Evolutionary conservation across 1,140 invertebrate genomes (phyloP).

Genomic region (Drosophila mojavensis): DNA sequence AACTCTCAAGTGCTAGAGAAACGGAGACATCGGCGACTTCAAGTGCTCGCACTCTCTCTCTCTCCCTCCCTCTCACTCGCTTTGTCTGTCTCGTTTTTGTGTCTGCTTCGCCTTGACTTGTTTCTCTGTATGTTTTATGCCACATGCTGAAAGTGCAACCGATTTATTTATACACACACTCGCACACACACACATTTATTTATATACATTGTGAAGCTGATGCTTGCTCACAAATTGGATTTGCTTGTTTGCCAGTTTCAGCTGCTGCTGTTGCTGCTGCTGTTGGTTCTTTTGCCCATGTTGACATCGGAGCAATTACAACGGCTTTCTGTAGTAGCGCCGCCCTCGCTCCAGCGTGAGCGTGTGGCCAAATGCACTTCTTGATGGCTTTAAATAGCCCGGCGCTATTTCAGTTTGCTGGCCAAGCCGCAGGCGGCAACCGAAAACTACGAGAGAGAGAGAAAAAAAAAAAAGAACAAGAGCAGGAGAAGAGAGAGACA

Average conservation of each 20-base stretch:
- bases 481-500: background rate
- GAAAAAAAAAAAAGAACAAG: background rate
- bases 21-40: constrained; percentile 6
- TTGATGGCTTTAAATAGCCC: constrained; percentile 41
- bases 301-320: constrained; percentile 45
- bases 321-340: constrained; percentile 34
- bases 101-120: background rate
- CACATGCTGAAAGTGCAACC: constrained; percentile 66
- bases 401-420: constrained; percentile 27
- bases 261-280: constrained; percentile 19
- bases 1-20: background rate
- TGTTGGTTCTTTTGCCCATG: constrained; percentile 1
- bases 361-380: constrained; percentile 45
- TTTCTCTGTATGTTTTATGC: constrained; percentile 51
- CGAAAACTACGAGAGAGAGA: background rate
- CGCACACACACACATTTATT: constrained; percentile 30
- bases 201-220: constrained; percentile 32
- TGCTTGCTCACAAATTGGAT: constrained; percentile 49
- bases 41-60: background rate
- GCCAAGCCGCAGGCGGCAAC: constrained; percentile 38
- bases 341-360: constrained; percentile 8
- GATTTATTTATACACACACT: constrained; percentile 66
- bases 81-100: background rate
- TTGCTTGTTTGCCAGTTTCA: constrained; percentile 42
- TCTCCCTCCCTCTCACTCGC: constrained; percentile 16